A percentile compares a stretch with the other conserved stretches of the same genome.
These are phyloP conservation scores for Sinella curviseta DNA, from an alignment of 1,140 invertebrate genomes.

Conservation along the genomic window DNA sequence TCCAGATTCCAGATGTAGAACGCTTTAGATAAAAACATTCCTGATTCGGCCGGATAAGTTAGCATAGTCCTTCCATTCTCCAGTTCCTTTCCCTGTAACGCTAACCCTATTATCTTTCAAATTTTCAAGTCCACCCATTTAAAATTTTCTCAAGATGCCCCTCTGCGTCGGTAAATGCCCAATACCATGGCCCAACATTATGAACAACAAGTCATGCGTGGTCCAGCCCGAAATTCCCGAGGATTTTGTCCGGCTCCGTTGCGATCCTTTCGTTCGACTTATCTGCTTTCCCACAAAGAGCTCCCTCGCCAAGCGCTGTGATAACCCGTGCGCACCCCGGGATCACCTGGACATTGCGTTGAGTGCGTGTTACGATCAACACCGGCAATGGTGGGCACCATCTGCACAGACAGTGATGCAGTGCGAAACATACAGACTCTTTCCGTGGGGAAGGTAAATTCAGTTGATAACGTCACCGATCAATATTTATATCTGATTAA, in stretches of 20 bases:
- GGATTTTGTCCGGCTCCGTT: constrained; percentile 41
- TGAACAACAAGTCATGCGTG: constrained; percentile 36
- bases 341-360: constrained; percentile 40
- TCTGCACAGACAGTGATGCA: constrained; percentile 39
- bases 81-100: no score
- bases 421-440: constrained; percentile 46
- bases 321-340: constrained; percentile 44
- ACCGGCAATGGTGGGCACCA: constrained; percentile 40
- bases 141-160: no score
- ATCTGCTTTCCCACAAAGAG: constrained; percentile 40
- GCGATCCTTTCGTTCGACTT: constrained; percentile 46
- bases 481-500: no score
- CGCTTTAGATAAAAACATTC: no score
- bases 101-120: no score
- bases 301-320: constrained; percentile 39
- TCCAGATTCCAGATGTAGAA: no score
- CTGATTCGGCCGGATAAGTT: no score
- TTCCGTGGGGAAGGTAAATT: constrained; percentile 45
- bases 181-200: constrained; percentile 40
- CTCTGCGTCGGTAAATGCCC: constrained; percentile 41
- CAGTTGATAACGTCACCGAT: not conserved
- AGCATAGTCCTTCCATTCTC: no score
- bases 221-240: constrained; percentile 34
- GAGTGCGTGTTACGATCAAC: constrained; percentile 47
- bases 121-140: no score